phyloP scores from a whole-genome alignment of 2,797 vertebrate genomes.

The Scomberomorus guttatus region DNA sequence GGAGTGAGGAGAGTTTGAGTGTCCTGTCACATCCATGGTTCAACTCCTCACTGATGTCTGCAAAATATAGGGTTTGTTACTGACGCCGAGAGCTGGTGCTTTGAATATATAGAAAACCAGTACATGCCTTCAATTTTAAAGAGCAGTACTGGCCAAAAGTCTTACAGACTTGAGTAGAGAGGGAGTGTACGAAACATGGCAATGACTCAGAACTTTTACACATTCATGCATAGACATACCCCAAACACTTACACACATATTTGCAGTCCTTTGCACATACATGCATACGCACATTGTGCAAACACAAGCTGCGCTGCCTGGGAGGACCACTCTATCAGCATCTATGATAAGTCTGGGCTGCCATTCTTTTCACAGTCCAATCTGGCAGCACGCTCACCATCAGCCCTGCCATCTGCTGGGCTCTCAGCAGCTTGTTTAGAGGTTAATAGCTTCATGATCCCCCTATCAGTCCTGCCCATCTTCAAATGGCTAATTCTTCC shows the following conservation, averaged over 20 bases:
- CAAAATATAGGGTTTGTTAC: constrained; percentile 13
- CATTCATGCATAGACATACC: constrained; percentile 25
- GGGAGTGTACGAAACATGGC: background rate
- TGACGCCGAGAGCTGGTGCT: background rate
- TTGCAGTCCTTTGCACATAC: constrained; percentile 37
- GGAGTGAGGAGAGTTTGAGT: background rate
- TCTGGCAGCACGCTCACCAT: constrained; percentile 78
- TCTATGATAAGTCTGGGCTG: constrained; percentile 64
- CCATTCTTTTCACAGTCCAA: constrained; percentile 65
- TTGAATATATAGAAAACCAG: background rate
- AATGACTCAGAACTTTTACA: constrained; percentile 6
- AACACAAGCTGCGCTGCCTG: constrained; percentile 57
- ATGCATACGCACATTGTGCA: constrained; percentile 44
- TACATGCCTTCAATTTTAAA: background rate
- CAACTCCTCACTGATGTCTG: constrained; percentile 1
- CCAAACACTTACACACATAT: constrained; percentile 13
- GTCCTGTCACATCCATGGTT: background rate
- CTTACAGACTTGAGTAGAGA: background rate
- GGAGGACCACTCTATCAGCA: constrained; percentile 53
- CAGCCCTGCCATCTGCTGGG: constrained; percentile 81
- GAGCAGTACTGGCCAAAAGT: background rate
- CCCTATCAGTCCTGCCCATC: constrained; percentile 82
- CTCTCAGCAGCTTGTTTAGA: constrained; percentile 84
- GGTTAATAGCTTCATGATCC: constrained; percentile 85
- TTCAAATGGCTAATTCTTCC: constrained; percentile 82